Percentiles rank a stretch among this genome's conserved stretches.
Evolutionary conservation across 2,113 vertebrate genomes (phyloP).

Genomic region (Pogona vitticeps): DNA sequence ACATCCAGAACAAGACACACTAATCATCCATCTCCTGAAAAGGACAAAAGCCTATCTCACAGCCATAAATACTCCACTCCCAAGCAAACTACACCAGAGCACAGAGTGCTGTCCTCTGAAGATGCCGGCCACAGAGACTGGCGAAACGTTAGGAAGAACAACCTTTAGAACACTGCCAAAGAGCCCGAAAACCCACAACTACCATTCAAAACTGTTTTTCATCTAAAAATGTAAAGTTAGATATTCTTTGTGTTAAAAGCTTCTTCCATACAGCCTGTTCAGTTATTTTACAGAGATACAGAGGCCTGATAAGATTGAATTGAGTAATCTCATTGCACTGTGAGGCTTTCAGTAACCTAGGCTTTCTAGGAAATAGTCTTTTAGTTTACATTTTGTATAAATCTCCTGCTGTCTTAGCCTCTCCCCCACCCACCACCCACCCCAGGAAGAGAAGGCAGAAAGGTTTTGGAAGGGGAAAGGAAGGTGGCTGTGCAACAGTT

Average conservation of each 20-base stretch:
- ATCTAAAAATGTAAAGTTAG: neutral
- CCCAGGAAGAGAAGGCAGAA: neutral
- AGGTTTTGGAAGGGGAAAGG: neutral
- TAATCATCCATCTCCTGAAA: too few relatives aligned
- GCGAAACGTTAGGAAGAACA: too few relatives aligned
- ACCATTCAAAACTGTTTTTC: neutral
- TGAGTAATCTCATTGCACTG: neutral
- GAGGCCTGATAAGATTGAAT: neutral
- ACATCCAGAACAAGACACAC: too few relatives aligned
- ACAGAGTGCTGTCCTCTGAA: too few relatives aligned
- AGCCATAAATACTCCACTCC: too few relatives aligned
- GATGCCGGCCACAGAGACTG: too few relatives aligned
- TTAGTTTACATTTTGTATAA: neutral
- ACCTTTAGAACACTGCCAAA: neutral
- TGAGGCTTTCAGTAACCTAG: too few relatives aligned
- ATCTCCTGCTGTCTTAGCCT: neutral
- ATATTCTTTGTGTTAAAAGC: slow-evolving; percentile 5
- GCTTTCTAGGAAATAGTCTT: slow-evolving; percentile 14
- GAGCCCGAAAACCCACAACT: neutral
- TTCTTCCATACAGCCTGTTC: neutral
- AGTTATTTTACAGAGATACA: neutral
- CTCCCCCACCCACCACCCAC: too few relatives aligned
- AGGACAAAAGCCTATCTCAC: too few relatives aligned
- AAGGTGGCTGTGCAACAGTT: neutral
- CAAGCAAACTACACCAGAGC: too few relatives aligned